phyloP scores from a whole-genome alignment of 1,140 invertebrate genomes.

The Eciton burchellii region DNA sequence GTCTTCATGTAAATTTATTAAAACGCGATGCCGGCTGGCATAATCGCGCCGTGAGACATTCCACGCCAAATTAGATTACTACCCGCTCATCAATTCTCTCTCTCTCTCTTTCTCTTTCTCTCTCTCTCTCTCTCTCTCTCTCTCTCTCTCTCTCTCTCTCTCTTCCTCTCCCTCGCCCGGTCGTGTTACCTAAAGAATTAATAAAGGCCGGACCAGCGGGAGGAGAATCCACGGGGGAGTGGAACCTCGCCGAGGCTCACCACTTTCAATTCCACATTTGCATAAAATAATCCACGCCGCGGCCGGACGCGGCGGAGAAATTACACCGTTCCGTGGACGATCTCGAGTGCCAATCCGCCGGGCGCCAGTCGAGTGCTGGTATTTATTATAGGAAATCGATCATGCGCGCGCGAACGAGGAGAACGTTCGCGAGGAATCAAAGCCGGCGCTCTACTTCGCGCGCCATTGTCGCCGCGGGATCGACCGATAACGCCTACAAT shows the following conservation, averaged over 20 bases:
- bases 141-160: too few relatives aligned
- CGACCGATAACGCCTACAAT: constrained; percentile 40
- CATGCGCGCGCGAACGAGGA: constrained; percentile 8
- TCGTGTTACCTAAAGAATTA: constrained; percentile 75
- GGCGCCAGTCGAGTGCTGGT: constrained; percentile 41
- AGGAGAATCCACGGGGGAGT: not conserved
- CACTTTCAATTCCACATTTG: constrained; percentile 75
- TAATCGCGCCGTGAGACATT: constrained; percentile 56
- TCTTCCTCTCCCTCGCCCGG: too few relatives aligned
- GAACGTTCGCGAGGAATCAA: constrained; percentile 21
- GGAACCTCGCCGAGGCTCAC: constrained; percentile 49
- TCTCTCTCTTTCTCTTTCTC: too few relatives aligned
- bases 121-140: too few relatives aligned
- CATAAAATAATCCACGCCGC: constrained; percentile 75
- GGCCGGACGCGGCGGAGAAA: constrained; percentile 67
- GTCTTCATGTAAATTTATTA: constrained; percentile 76
- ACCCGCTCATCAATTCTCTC: constrained; percentile 73
- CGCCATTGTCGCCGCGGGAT: constrained; percentile 34
- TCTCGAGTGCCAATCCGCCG: constrained; percentile 41
- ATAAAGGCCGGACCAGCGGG: constrained; percentile 66
- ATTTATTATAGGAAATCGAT: constrained; percentile 73
- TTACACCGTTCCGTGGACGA: constrained; percentile 61
- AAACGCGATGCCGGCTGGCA: constrained; percentile 61
- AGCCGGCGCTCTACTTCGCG: constrained; percentile 37
- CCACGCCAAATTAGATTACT: constrained; percentile 74